Evolutionary conservation across 2,888 invertebrate species (phyloP).

Genomic region (Exocentrus adspersus): DNA sequence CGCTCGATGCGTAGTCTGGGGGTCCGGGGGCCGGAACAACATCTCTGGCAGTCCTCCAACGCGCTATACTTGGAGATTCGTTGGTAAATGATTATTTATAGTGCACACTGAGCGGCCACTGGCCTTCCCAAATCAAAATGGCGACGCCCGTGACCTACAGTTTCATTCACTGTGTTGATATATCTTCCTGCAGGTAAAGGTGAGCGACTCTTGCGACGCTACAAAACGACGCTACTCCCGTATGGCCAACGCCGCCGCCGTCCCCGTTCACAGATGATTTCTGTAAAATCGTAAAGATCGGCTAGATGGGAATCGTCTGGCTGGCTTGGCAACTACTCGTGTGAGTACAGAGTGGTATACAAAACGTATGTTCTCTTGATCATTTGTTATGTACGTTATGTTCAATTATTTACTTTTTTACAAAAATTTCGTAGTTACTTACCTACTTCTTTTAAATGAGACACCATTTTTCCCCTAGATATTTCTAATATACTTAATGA

Average conservation of each 20-base stretch:
- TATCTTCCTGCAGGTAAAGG: slow-evolving; percentile 28
- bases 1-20: slow-evolving; percentile 33
- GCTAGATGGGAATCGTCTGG: slow-evolving; percentile 20
- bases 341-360: slow-evolving; percentile 12
- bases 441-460: no score
- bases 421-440: no score
- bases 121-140: slow-evolving; percentile 55
- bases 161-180: slow-evolving; percentile 28
- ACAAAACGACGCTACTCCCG: slow-evolving; percentile 10
- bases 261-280: slow-evolving; percentile 20
- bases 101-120: slow-evolving; percentile 58
- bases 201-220: slow-evolving; percentile 21
- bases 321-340: slow-evolving; percentile 3
- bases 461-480: no score
- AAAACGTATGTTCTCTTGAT: background rate
- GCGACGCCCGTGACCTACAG: slow-evolving; percentile 67
- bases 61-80: slow-evolving; percentile 89
- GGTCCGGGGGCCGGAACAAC: slow-evolving; percentile 57
- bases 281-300: slow-evolving; percentile 19
- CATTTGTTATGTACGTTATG: background rate
- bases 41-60: slow-evolving; percentile 80
- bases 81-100: slow-evolving; percentile 77
- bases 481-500: no score
- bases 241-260: slow-evolving; percentile 9
- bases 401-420: no score